Percentiles rank a stretch among this genome's conserved stretches.
These are phyloP conservation scores for Chamaedrilus cognettii DNA, from an alignment of 2,888 invertebrate species.

Conservation along the genomic window DNA sequence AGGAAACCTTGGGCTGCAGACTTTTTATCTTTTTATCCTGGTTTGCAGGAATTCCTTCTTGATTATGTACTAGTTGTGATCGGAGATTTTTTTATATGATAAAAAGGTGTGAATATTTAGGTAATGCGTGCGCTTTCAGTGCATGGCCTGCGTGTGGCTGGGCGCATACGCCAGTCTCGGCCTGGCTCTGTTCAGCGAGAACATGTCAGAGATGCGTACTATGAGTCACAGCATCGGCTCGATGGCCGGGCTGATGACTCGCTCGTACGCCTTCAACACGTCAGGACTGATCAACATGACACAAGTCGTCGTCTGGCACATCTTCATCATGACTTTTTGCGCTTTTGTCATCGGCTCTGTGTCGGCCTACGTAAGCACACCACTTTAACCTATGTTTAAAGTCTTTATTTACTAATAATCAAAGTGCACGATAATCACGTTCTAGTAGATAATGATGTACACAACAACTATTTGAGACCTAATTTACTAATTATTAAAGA, in stretches of 20 bases:
- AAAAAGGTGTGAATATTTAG: too few species aligned
- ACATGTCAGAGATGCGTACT: constrained; percentile 42
- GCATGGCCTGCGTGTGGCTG: constrained; percentile 44
- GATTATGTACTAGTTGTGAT: too few species aligned
- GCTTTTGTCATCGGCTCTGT: constrained; percentile 49
- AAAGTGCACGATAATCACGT: too few species aligned
- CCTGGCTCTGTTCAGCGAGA: constrained; percentile 46
- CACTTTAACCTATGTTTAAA: too few species aligned
- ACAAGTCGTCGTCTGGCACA: constrained; percentile 8
- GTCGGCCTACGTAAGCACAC: constrained; percentile 54
- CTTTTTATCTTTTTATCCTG: too few species aligned
- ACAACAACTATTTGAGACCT: too few species aligned
- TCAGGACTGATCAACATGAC: constrained; percentile 1
- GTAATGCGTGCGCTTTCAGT: constrained; percentile 37
- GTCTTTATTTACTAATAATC: too few species aligned
- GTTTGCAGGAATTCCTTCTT: too few species aligned
- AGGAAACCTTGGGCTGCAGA: too few species aligned
- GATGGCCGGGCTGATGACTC: constrained; percentile 44
- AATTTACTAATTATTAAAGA: too few species aligned
- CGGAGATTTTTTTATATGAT: too few species aligned
- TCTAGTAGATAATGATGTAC: too few species aligned
- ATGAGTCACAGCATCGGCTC: constrained; percentile 45
- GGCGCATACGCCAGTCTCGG: constrained; percentile 50
- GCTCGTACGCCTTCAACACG: constrained; percentile 34
- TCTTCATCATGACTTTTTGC: constrained; percentile 45